A percentile compares a stretch with the other conserved stretches of the same genome.
These are phyloP conservation scores for Spheniscus mendiculus DNA, from an alignment of 2,113 vertebrate genomes.

Conservation along the genomic window DNA sequence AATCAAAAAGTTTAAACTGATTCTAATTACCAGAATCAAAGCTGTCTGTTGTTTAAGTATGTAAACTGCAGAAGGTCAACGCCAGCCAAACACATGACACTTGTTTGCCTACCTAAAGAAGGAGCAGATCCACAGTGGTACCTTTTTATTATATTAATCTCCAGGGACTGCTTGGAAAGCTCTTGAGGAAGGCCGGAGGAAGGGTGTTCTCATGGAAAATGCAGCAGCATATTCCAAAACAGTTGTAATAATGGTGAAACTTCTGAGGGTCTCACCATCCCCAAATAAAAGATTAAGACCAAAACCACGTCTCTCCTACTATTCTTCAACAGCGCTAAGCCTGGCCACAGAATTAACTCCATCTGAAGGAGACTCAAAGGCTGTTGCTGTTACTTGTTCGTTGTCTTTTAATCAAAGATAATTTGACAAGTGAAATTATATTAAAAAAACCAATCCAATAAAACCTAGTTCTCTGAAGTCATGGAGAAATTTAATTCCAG, in stretches of 20 bases:
- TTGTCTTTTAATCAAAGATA: slow-evolving; percentile 3
- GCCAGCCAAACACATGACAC: not conserved
- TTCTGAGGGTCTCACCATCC: not conserved
- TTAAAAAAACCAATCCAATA: not conserved
- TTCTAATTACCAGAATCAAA: not conserved
- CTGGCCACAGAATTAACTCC: not conserved
- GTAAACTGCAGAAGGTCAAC: not conserved
- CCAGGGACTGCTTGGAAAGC: not conserved
- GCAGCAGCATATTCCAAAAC: not conserved
- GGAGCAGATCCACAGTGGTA: not conserved
- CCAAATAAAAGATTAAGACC: not conserved
- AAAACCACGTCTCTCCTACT: not conserved
- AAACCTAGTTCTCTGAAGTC: not conserved
- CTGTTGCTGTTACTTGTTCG: not conserved
- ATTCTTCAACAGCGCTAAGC: not conserved
- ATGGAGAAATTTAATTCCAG: not conserved
- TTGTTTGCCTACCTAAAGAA: not conserved
- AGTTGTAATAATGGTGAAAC: not conserved
- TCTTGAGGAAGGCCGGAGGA: not conserved
- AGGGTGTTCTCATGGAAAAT: not conserved
- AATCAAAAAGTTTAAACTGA: not conserved
- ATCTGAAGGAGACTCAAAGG: not conserved
- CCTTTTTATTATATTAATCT: not conserved
- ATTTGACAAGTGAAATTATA: not conserved
- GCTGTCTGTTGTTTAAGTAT: not conserved